These are phyloP conservation scores for Cryptophagus acutangulus DNA, from an alignment of 2,888 invertebrate genomes.

Conservation along the genomic window DNA sequence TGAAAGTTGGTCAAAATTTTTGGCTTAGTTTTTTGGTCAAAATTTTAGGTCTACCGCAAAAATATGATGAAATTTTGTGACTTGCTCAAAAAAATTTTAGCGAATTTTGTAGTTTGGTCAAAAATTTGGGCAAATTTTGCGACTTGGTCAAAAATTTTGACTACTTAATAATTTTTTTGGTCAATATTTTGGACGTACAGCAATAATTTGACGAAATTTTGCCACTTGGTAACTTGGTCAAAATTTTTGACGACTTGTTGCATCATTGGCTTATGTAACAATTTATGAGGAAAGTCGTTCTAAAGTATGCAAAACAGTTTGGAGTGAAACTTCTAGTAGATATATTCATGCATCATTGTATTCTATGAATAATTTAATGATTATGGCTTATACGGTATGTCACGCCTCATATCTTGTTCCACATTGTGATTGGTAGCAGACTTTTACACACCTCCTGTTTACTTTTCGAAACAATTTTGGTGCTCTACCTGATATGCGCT, in stretches of 20 bases:
- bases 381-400: conserved; percentile 39
- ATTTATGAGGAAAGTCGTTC: conserved; percentile 5
- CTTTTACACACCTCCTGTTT: conserved; percentile 40
- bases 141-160: neutral
- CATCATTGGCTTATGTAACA: too few relatives aligned
- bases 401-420: conserved; percentile 36
- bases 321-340: conserved; percentile 16
- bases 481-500: conserved; percentile 23
- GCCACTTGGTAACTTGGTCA: too few relatives aligned
- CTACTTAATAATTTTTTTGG: neutral
- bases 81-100: too few relatives aligned
- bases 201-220: too few relatives aligned
- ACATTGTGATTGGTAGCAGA: conserved; percentile 35
- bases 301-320: conserved; percentile 1
- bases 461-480: conserved; percentile 33
- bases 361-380: conserved; percentile 37
- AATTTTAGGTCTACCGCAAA: too few relatives aligned
- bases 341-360: conserved; percentile 31
- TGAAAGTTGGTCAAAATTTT: too few relatives aligned
- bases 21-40: too few relatives aligned
- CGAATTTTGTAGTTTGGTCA: too few relatives aligned
- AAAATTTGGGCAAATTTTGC: too few relatives aligned
- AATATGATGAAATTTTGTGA: too few relatives aligned
- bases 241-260: too few relatives aligned
- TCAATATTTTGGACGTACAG: neutral